Evolutionary conservation across 2,113 vertebrate species (phyloP).

Genomic region (Patagioenas fasciata): DNA sequence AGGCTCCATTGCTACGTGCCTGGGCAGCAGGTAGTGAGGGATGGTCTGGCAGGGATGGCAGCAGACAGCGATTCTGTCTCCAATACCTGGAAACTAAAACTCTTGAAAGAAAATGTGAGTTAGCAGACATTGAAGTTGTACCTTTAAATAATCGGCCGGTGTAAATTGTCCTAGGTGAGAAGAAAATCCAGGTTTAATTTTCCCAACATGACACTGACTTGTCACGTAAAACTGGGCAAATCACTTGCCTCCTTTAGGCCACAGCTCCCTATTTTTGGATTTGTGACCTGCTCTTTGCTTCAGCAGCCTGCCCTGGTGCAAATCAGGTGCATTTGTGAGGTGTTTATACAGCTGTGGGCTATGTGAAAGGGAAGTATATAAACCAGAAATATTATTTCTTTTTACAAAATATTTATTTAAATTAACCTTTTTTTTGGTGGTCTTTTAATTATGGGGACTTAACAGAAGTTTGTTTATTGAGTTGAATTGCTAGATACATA

Average conservation of each 20-base stretch:
- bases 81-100: not conserved
- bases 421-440: not conserved
- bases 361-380: rapidly evolving
- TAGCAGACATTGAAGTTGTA: not conserved
- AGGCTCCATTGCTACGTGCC: rapidly evolving
- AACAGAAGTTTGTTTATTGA: not conserved
- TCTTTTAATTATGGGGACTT: not conserved
- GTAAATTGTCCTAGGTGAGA: not conserved
- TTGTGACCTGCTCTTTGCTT: not conserved
- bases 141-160: not conserved
- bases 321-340: not conserved
- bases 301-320: not conserved
- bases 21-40: not conserved
- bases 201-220: not conserved
- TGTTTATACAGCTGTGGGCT: not conserved
- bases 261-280: not conserved
- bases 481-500: not conserved
- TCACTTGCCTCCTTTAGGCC: not conserved
- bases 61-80: not conserved
- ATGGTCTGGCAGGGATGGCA: rapidly evolving
- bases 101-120: not conserved
- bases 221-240: not conserved
- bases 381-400: not conserved
- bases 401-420: not conserved
- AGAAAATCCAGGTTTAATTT: not conserved